A percentile compares a stretch with the other conserved stretches of the same genome.
These are phyloP conservation scores for Nannoperca australis DNA, from an alignment of 2,797 vertebrate species.

Conservation along the genomic window DNA sequence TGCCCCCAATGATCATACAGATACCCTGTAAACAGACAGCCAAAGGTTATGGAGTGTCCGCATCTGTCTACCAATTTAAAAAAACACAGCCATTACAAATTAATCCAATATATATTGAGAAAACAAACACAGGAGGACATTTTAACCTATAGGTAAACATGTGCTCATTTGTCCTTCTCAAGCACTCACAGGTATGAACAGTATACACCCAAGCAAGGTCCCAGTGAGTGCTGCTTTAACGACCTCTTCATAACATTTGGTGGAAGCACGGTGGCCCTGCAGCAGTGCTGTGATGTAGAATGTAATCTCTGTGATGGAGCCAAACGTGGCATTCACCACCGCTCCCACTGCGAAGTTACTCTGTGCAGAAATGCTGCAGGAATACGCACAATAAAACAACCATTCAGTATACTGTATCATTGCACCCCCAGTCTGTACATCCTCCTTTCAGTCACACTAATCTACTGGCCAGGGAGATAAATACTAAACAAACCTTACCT, in stretches of 20 bases:
- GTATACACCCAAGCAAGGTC: conserved; percentile 90
- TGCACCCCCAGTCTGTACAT: neutral
- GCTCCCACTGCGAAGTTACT: conserved; percentile 93
- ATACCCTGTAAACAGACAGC: conserved; percentile 83
- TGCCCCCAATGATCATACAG: conserved; percentile 93
- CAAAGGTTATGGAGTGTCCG: neutral
- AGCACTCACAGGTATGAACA: conserved; percentile 90
- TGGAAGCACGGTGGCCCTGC: conserved; percentile 84
- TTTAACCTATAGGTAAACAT: no score
- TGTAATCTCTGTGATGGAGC: conserved; percentile 92
- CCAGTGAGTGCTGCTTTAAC: conserved; percentile 91
- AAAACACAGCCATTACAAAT: neutral
- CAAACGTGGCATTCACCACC: conserved; percentile 92
- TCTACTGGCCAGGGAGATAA: neutral
- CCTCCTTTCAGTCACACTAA: neutral
- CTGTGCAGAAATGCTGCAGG: conserved; percentile 90
- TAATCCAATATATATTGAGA: neutral
- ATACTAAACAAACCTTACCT: conserved; percentile 79
- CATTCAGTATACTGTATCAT: neutral
- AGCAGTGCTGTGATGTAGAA: conserved; percentile 94
- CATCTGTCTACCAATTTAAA: neutral
- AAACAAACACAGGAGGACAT: neutral
- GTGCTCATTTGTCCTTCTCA: neutral
- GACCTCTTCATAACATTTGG: conserved; percentile 90
- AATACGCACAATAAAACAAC: neutral